Percentiles rank a stretch among this genome's conserved stretches.
Conservation (phyloP, 2,113 vertebrate genomes). For the Callopanchax toddi region DNA sequence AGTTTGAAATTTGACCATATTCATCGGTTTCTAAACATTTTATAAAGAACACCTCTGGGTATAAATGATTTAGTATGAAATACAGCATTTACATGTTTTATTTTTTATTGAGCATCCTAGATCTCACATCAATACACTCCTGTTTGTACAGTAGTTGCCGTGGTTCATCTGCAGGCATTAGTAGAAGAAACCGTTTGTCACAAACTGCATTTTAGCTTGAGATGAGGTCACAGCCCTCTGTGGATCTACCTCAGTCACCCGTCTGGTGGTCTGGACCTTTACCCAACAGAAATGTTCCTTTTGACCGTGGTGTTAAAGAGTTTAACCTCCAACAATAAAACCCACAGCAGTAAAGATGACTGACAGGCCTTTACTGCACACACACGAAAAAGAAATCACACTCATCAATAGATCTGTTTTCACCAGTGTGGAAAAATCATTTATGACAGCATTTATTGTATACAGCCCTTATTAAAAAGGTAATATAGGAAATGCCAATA, state of each 20-base stretch:
- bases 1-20: constrained; percentile 16
- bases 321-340: constrained; percentile 26
- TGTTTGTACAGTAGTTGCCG: too few species aligned
- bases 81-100: constrained; percentile 41
- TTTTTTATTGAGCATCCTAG: constrained; percentile 38
- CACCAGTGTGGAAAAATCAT: constrained; percentile 24
- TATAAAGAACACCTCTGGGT: constrained; percentile 45
- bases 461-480: constrained; percentile 68
- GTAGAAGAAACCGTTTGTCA: too few species aligned
- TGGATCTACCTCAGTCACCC: too few species aligned
- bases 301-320: constrained; percentile 1
- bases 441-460: constrained; percentile 28
- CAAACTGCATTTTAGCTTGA: too few species aligned
- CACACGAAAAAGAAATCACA: constrained; percentile 15
- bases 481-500: constrained; percentile 44
- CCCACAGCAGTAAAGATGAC: not conserved
- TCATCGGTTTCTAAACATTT: constrained; percentile 40
- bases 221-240: too few species aligned
- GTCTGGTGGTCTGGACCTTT: too few species aligned
- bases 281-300: too few species aligned
- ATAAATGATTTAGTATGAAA: constrained; percentile 48
- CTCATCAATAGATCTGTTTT: not conserved
- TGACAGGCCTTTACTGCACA: constrained; percentile 26
- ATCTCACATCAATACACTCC: constrained; percentile 27
- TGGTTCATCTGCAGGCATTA: too few species aligned